Evolutionary conservation across 2,888 invertebrate genomes (phyloP).

Genomic region (Lamellibrachia satsuma): DNA sequence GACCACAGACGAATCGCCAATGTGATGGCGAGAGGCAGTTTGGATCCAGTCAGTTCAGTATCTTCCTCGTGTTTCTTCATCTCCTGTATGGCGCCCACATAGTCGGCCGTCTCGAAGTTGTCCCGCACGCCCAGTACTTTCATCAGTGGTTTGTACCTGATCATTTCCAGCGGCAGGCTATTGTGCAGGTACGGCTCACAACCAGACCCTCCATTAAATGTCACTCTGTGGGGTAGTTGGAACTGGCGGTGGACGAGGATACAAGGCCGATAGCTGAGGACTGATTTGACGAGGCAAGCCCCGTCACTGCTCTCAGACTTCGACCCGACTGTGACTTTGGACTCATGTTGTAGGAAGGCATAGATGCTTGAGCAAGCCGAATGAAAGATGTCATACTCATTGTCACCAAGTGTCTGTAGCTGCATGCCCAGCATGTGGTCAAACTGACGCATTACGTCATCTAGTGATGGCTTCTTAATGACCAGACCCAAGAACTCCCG

Average conservation of each 20-base stretch:
- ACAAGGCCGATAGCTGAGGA: constrained; percentile 29
- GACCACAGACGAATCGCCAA: constrained; percentile 31
- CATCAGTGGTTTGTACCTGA: constrained; percentile 35
- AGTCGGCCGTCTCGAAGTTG: constrained; percentile 35
- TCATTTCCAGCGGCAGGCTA: constrained; percentile 38
- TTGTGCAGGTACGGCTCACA: constrained; percentile 43
- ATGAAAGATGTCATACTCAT: constrained; percentile 31
- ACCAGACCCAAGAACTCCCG: constrained; percentile 34
- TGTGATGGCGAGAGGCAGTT: constrained; percentile 34
- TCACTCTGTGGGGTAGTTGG: constrained; percentile 32
- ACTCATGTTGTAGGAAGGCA: constrained; percentile 33
- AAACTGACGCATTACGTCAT: constrained; percentile 37
- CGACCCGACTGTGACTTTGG: background rate
- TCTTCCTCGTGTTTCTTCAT: background rate
- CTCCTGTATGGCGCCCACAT: background rate
- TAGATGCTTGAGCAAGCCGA: constrained; percentile 32
- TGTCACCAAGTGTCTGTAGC: constrained; percentile 5
- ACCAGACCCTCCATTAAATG: constrained; percentile 30
- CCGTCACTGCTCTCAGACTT: background rate
- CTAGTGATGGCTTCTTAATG: constrained; percentile 25
- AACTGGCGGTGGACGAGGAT: constrained; percentile 33
- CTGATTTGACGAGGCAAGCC: constrained; percentile 20
- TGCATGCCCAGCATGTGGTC: constrained; percentile 35
- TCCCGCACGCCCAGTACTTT: constrained; percentile 39
- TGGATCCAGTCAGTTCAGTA: constrained; percentile 27